Evolutionary conservation across 2,113 vertebrate genomes (phyloP).

Genomic region (pig (Sus scrofa)): DNA sequence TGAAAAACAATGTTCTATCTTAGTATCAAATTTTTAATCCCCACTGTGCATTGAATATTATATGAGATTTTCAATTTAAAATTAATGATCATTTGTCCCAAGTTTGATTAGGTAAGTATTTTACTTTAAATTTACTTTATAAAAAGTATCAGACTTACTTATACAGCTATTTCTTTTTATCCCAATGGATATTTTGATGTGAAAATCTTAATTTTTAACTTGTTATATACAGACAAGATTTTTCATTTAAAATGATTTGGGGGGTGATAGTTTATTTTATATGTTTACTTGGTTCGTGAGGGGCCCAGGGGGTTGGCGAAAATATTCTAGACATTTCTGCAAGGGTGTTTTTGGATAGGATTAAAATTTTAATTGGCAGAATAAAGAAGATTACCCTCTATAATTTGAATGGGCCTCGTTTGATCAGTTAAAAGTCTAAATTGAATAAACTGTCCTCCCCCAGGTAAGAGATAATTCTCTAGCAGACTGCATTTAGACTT

Average conservation of each 20-base stretch:
- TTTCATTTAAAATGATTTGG: constrained; percentile 23
- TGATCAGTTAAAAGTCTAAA: not conserved
- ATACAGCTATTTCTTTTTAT: not conserved
- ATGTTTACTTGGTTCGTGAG: not conserved
- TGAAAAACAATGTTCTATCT: not conserved
- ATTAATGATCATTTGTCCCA: not conserved
- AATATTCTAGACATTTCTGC: not conserved
- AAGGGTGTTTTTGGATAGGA: not conserved
- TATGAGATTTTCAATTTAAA: not conserved
- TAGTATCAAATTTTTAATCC: not conserved
- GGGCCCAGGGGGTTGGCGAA: not conserved
- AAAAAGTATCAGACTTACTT: not conserved
- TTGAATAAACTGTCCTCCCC: not conserved
- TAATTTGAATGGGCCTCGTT: not conserved
- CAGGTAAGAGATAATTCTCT: not conserved
- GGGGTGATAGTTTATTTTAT: not conserved
- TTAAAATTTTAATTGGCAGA: not conserved
- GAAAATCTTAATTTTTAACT: constrained; percentile 12
- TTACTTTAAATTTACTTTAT: constrained; percentile 4
- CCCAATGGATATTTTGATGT: not conserved
- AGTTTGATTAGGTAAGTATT: not conserved
- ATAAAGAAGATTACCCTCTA: not conserved
- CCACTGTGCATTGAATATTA: not conserved
- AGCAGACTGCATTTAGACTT: not conserved
- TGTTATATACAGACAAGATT: not conserved